Conservation (phyloP, 2,888 invertebrate genomes). For the Rotaria macrura region DNA sequence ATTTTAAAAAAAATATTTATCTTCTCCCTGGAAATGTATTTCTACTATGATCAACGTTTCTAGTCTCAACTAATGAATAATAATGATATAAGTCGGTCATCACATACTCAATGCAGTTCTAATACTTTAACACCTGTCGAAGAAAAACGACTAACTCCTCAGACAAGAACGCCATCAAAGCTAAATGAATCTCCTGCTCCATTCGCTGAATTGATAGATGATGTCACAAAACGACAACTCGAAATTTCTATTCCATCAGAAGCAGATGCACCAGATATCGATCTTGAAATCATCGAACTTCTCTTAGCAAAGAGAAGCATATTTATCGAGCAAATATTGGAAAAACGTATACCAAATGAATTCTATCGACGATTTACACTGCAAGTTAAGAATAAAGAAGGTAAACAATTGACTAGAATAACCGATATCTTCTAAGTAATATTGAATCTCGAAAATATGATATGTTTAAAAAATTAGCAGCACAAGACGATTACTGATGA, state of each 20-base stretch:
- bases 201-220: background rate
- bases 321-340: background rate
- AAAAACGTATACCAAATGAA: background rate
- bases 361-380: conserved; percentile 5
- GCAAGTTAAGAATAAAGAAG: background rate
- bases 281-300: background rate
- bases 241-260: background rate
- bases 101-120: background rate
- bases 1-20: background rate
- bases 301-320: background rate
- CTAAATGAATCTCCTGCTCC: background rate
- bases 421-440: too few relatives aligned
- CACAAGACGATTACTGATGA: too few relatives aligned
- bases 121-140: too few relatives aligned
- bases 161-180: background rate
- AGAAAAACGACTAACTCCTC: background rate
- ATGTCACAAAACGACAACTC: background rate
- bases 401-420: background rate
- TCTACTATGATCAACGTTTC: background rate
- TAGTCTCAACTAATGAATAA: background rate
- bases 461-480: too few relatives aligned
- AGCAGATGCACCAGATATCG: background rate
- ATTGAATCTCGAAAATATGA: too few relatives aligned
- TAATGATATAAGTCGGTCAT: background rate
- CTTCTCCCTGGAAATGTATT: too few relatives aligned